Evolutionary conservation across 2,888 invertebrate species (phyloP), one percentile per base, ranked within the genome.

Genomic region (Pterostichus niger): DNA sequence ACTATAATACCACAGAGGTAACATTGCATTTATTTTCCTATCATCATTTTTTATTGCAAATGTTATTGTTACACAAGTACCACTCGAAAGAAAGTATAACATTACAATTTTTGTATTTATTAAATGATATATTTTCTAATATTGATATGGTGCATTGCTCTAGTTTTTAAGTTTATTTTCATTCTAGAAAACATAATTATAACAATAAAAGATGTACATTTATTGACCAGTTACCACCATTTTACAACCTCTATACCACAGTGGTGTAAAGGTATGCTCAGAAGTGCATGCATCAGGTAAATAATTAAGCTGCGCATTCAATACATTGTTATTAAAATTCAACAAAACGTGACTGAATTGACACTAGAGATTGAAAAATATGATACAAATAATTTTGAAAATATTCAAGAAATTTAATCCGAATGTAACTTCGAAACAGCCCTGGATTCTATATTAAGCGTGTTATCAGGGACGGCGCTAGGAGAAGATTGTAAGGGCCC

Each of bases 91-190:
- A 31, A 59, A 64, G 13, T 40, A 40, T 13, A 64, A 35, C 13
- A 35, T 3, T 13, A 64, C 3, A n/a, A 35, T 31, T 5, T 24
- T 59, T 6, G 6, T 24, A 59, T 9, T 64, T 64, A 6, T 35
- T 64, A 13, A 10, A 40, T 9, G 15, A 71, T 15, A 71, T 46
- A 64, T 64, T 33, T 64, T 35, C 15, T 56, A 56, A 56, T 59
- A 31, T 64, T n/a, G 10, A 64, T 49, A 0, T 49, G n/a, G 7
- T 31, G 35, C 13, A 64, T 4, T 11, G 10, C 56, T 56, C 17
- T 13, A 40, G 17, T 40, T 40, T 68, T 44, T 56, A 17, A 15
- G 44, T 71, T 24, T 44, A 71, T 44, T 71, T 71, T 71, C 68
- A 17, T 71, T 6, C 13, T 44, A 44, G 44, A 71, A 71, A 44